These are phyloP conservation scores for Xiphorhynchus elegans DNA, from an alignment of 2,113 vertebrate species.

Conservation along the genomic window DNA sequence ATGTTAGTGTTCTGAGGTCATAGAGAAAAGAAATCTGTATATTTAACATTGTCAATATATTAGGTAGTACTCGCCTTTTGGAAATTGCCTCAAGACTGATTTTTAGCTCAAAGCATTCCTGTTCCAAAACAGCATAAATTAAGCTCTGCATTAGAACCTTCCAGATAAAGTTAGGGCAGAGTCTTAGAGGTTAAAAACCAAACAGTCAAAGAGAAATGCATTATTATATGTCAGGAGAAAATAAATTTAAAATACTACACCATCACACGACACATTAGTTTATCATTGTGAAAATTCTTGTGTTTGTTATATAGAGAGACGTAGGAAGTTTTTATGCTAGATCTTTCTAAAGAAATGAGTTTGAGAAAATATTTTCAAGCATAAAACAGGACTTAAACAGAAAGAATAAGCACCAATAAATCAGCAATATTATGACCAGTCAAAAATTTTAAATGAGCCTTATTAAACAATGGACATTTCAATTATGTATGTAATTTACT, in stretches of 20 bases:
- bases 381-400: not conserved
- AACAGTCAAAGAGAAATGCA: not conserved
- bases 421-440: not conserved
- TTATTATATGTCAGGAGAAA: not conserved
- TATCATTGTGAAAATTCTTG: not conserved
- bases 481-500: not conserved
- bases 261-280: not conserved
- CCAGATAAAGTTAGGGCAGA: not conserved
- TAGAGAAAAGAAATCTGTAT: not conserved
- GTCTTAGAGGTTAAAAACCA: not conserved
- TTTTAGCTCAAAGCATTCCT: not conserved
- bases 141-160: not conserved
- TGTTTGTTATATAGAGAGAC: not conserved
- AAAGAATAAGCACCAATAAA: not conserved
- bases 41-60: not conserved
- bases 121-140: not conserved
- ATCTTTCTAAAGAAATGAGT: not conserved
- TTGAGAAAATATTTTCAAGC: not conserved
- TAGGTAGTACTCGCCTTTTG: not conserved
- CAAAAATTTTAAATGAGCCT: not conserved
- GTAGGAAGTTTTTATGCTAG: not conserved
- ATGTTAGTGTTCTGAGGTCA: not conserved
- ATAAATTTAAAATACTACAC: not conserved
- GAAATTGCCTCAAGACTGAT: not conserved
- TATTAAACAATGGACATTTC: not conserved